These are phyloP conservation scores for Thunnus albacares DNA, from an alignment of 2,797 vertebrate genomes.

Conservation along the genomic window DNA sequence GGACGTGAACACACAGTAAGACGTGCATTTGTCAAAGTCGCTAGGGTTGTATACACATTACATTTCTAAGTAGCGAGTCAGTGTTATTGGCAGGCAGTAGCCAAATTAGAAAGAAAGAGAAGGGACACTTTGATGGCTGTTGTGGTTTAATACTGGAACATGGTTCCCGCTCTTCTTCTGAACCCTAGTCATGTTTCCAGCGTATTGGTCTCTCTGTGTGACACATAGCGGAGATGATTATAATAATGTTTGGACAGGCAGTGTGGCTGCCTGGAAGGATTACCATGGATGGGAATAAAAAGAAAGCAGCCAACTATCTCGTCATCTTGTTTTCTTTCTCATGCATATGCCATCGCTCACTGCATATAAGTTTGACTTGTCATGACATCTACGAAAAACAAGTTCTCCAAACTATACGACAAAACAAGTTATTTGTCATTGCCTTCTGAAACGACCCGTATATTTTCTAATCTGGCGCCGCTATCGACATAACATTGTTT, in stretches of 20 bases:
- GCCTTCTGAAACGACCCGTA: too few relatives aligned
- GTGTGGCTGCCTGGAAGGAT: conserved; percentile 32
- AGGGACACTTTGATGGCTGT: conserved; percentile 26
- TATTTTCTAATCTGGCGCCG: too few relatives aligned
- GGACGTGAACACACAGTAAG: conserved; percentile 40
- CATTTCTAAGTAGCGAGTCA: conserved; percentile 49
- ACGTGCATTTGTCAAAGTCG: conserved; percentile 58
- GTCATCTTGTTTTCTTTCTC: conserved; percentile 31
- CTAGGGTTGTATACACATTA: conserved; percentile 42
- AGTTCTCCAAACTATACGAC: too few relatives aligned
- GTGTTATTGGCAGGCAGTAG: conserved; percentile 52
- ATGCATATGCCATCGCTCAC: not conserved
- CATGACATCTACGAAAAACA: not conserved
- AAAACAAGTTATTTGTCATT: too few relatives aligned
- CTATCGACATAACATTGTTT: not conserved
- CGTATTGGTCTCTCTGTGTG: conserved; percentile 31
- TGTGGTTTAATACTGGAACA: conserved; percentile 29
- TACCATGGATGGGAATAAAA: conserved; percentile 26
- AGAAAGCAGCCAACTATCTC: conserved; percentile 19
- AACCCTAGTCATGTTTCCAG: conserved; percentile 30
- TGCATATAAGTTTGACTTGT: not conserved
- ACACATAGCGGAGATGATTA: conserved; percentile 39
- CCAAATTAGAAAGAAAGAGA: not conserved
- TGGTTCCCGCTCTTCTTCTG: conserved; percentile 34
- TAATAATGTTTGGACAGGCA: conserved; percentile 53